These are phyloP conservation scores for Drosophila niveifrons DNA, from an alignment of 2,888 invertebrate species.

Conservation along the genomic window DNA sequence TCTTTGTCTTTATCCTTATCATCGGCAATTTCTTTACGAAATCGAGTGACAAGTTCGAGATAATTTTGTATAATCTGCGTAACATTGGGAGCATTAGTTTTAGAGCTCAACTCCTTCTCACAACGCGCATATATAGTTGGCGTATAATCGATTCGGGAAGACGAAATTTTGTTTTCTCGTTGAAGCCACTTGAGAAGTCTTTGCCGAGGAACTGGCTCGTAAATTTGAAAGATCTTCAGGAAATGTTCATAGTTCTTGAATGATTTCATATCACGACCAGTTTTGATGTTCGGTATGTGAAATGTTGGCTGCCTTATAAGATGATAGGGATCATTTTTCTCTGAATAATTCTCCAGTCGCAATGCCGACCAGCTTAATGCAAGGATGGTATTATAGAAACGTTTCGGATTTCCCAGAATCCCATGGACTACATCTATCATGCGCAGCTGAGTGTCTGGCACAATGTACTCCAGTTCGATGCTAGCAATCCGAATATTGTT, in stretches of 20 bases:
- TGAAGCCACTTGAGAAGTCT: slow-evolving; percentile 71
- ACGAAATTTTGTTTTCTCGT: slow-evolving; percentile 20
- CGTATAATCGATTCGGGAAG: slow-evolving; percentile 19
- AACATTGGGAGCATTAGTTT: background rate
- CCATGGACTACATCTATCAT: slow-evolving; percentile 83
- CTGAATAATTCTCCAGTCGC: slow-evolving; percentile 71
- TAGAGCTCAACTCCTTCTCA: slow-evolving; percentile 13
- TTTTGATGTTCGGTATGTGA: slow-evolving; percentile 65
- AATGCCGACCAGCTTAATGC: slow-evolving; percentile 76
- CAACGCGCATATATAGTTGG: slow-evolving; percentile 41
- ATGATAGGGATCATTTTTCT: slow-evolving; percentile 82
- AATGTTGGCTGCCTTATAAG: slow-evolving; percentile 77
- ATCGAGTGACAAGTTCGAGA: slow-evolving; percentile 24
- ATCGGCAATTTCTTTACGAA: slow-evolving; percentile 20
- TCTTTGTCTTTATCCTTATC: background rate
- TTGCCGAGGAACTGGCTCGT: slow-evolving; percentile 55
- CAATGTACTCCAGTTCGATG: slow-evolving; percentile 82
- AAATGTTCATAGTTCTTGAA: slow-evolving; percentile 71
- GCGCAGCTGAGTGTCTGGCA: slow-evolving; percentile 80
- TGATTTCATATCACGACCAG: slow-evolving; percentile 48
- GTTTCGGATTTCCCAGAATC: slow-evolving; percentile 83
- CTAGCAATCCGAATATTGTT: slow-evolving; percentile 79
- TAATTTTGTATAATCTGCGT: slow-evolving; percentile 32
- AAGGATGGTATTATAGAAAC: slow-evolving; percentile 81
- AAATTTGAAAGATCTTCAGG: slow-evolving; percentile 65